These are phyloP conservation scores for Cybosia mesomella DNA, from an alignment of 2,888 invertebrate genomes.

Conservation along the genomic window DNA sequence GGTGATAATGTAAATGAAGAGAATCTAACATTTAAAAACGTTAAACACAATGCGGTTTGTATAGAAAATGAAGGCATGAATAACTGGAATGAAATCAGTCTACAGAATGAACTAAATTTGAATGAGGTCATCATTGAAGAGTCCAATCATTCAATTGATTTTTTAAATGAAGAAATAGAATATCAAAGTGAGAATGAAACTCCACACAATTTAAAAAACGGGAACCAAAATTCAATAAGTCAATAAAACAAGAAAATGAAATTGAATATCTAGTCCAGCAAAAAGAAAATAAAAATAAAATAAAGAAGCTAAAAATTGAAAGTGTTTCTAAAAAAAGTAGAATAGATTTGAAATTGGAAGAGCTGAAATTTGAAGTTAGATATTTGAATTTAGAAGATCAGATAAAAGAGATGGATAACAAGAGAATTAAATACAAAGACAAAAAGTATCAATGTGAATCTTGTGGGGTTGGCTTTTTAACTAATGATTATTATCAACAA, in stretches of 20 bases:
- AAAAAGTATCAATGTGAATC: constrained; percentile 39
- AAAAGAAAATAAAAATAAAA: background rate
- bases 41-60: background rate
- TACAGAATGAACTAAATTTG: background rate
- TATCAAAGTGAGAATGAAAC: background rate
- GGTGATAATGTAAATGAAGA: background rate
- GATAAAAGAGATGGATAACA: constrained; percentile 41
- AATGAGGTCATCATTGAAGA: constrained; percentile 1
- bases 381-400: constrained; percentile 49
- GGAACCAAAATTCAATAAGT: background rate
- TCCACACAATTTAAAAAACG: background rate
- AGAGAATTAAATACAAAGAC: constrained; percentile 39
- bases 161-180: background rate
- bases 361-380: constrained; percentile 43
- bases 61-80: background rate
- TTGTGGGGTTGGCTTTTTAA: constrained; percentile 43
- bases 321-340: background rate
- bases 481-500: constrained; percentile 30
- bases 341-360: constrained; percentile 27
- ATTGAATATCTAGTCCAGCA: background rate
- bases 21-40: background rate
- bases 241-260: background rate
- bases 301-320: background rate
- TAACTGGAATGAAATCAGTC: background rate
- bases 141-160: background rate